Base-by-base conservation (phyloP, 2,797 vertebrate species). In the Sylvia borin region DNA sequence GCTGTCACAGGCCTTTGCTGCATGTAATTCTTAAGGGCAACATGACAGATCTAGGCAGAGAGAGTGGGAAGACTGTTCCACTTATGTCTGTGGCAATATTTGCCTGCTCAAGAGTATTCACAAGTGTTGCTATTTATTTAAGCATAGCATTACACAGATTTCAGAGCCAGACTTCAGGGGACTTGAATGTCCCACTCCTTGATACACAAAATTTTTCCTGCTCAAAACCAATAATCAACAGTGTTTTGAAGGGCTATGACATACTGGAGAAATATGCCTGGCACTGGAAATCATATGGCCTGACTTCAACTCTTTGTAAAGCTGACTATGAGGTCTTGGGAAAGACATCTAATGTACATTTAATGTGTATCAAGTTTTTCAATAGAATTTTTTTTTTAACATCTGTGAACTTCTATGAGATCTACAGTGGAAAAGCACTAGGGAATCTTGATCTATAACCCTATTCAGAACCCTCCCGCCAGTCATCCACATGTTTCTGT, bases 1-100 rank as follows among this genome's bases (percentile, higher is more conserved):
- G 42, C 70, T 94, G 73, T 77, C 77, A 91, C 76, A 92, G 74
- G 89, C 43, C 43, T 88, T 80, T 73, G 50, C 48, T 87, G 77
- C 89, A 76, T 4, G 3, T 42, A 85, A 81, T 87, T 86, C 82
- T 90, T 87, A 34, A 85, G 66, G 62, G 25, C 31, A 90, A 50
- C 3, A 2, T n/a, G 92, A 55, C 29, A 82, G 62, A 81, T 64
- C 34, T 34, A 76, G 79, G n/a, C 60, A 71, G 54, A 92, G 16
- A 8, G 16, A 71, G 10, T 4, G 12, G 31, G 32, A 88, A 81
- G 24, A 16, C n/a, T 81, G 13, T 74, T 88, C 24, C 26, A 32
- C 36, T 76, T 47, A 75, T 2, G 7, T 34, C 42, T 0, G 0
- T 60, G 38, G 48, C 19, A 81, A 38, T 13, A 61, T 71, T 40